Evolutionary conservation across 1,140 invertebrate genomes (phyloP), one percentile per base, ranked within the genome.

Genomic region (Neodiprion pinetum): DNA sequence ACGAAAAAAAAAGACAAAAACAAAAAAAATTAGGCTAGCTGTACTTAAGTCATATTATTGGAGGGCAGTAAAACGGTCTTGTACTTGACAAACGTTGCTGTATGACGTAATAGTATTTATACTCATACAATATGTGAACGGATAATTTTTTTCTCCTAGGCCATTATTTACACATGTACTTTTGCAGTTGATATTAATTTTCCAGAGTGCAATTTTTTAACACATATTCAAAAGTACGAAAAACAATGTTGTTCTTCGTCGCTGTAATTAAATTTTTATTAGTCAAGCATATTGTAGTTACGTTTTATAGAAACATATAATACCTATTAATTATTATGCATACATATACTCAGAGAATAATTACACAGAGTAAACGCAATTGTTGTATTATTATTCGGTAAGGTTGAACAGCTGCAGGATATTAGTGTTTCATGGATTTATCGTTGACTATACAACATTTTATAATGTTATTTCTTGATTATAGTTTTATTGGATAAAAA

Each of bases 391-490:
- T 69, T 69, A 69, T 21, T 47, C 40, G 67, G 12, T 69, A 69
- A 21, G 67, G 21, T 12, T 69, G 12, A 17, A 69, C 4, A 40
- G 28, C 28, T 11, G 67, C 40, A 69, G 72, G 79, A 71, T 81
- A 81, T 81, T 40, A 40, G 28, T 40, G 28, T 40, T 40, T 40
- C n/a, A 61, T 61, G 11, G 68, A 69, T 69, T 21, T 12, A 21
- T 69, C 61, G 71, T 79, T 80, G 70, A 71, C 74, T 71, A 49
- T 74, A 67, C 77, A 71, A 79, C 72, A 74, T 81, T 81, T 81
- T 77, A 75, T 81, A 80, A 69, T 50, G 70, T 71, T 71, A 75
- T 73, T 75, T 69, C 72, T 75, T 61, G 23, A 75, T 40, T 40
- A 40, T 75, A 75, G 74, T 40, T 69, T 69, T 69, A 69, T 69